Evolutionary conservation across 1,140 invertebrate species (phyloP).

Genomic region (Venturia canescens): DNA sequence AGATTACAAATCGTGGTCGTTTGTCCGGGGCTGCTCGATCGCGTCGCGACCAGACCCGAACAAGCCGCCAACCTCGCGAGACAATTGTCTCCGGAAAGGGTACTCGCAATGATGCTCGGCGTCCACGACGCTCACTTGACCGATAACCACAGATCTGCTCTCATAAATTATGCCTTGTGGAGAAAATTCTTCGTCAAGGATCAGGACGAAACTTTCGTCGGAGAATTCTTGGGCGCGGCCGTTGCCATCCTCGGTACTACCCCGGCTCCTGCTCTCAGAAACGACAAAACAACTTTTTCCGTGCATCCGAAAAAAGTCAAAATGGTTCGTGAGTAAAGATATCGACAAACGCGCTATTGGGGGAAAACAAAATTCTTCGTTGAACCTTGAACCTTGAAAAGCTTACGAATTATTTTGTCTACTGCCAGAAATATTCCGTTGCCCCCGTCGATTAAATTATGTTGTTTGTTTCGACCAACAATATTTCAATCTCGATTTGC

Average conservation of each 20-base stretch:
- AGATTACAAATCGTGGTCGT: constrained; percentile 88
- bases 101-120: constrained; percentile 87
- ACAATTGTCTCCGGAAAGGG: constrained; percentile 83
- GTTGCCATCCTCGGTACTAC: constrained; percentile 84
- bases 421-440: too few species aligned
- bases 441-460: too few species aligned
- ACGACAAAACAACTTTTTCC: constrained; percentile 84
- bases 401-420: too few species aligned
- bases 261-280: constrained; percentile 74
- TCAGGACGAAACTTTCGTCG: constrained; percentile 88
- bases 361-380: too few species aligned
- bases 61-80: constrained; percentile 79
- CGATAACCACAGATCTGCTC: constrained; percentile 80
- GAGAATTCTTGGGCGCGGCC: constrained; percentile 86
- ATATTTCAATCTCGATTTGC: too few species aligned
- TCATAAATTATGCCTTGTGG: constrained; percentile 86
- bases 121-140: constrained; percentile 82
- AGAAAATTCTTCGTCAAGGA: constrained; percentile 85
- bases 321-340: constrained; percentile 78
- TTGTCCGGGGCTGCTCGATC: constrained; percentile 84
- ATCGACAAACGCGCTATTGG: too few species aligned
- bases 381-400: too few species aligned
- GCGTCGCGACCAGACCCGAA: constrained; percentile 77
- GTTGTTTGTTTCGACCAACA: too few species aligned
- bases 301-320: constrained; percentile 89